A percentile compares a stretch with the other conserved stretches of the same genome.
These are phyloP conservation scores for Drosophila recens DNA, from an alignment of 2,888 invertebrate species.

Conservation along the genomic window DNA sequence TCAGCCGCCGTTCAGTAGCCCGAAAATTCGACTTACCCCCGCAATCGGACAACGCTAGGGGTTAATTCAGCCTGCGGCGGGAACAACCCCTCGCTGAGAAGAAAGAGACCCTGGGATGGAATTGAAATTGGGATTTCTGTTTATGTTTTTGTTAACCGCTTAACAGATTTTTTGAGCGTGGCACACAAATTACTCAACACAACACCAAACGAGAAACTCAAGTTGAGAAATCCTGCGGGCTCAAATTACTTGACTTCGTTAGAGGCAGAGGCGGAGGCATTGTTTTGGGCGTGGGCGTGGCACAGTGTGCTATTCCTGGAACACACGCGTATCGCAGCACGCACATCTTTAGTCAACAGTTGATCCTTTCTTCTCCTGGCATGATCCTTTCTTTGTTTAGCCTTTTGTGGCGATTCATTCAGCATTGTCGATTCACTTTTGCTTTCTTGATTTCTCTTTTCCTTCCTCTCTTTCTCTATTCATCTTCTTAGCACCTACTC, in stretches of 20 bases:
- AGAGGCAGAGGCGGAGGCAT: constrained; percentile 32
- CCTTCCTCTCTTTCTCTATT: neutral
- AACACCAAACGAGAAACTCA: constrained; percentile 34
- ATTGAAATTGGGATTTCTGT: constrained; percentile 32
- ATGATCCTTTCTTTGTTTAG: constrained; percentile 34
- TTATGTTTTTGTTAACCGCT: constrained; percentile 75
- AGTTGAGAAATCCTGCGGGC: constrained; percentile 46
- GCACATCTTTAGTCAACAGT: constrained; percentile 59
- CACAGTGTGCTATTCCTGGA: constrained; percentile 61
- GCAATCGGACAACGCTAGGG: constrained; percentile 36
- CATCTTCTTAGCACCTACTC: constrained; percentile 13
- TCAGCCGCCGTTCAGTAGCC: constrained; percentile 42
- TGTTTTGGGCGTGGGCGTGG: constrained; percentile 41
- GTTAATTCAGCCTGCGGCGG: constrained; percentile 32
- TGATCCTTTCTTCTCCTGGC: constrained; percentile 43
- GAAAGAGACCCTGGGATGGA: constrained; percentile 22
- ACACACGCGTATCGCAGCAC: constrained; percentile 77
- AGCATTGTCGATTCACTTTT: constrained; percentile 53
- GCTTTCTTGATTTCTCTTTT: constrained; percentile 34
- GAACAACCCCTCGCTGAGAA: constrained; percentile 46
- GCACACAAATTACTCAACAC: constrained; percentile 78
- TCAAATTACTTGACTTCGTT: constrained; percentile 58
- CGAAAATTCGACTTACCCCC: neutral
- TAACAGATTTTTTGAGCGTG: constrained; percentile 74
- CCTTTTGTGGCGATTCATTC: constrained; percentile 39